A percentile compares a stretch with the other conserved stretches of the same genome.
These are phyloP conservation scores for western clawed frog (Xenopus tropicalis) DNA, from an alignment of 2,113 vertebrate species.

Conservation along the genomic window DNA sequence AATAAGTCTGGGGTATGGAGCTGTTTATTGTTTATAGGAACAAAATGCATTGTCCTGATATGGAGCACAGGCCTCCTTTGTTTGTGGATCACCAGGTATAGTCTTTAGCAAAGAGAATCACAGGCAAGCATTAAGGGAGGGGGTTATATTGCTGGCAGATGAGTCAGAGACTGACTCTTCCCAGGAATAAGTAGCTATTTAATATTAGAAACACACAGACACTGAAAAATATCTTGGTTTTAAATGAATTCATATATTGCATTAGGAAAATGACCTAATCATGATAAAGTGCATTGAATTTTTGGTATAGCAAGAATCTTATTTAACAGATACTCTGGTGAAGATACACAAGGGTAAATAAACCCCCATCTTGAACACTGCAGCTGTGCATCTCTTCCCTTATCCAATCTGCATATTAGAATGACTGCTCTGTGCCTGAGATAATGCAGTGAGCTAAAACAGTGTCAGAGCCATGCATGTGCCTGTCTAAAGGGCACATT, in stretches of 20 bases:
- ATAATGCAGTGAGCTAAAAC: too few species aligned
- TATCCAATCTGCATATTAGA: too few species aligned
- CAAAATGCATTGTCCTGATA: constrained; percentile 28
- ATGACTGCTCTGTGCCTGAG: too few species aligned
- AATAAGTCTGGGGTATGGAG: constrained; percentile 37
- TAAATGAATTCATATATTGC: neutral
- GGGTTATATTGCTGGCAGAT: constrained; percentile 15
- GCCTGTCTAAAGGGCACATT: too few species aligned
- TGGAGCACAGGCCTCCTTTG: constrained; percentile 21
- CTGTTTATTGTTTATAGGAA: constrained; percentile 39
- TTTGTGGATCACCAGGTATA: constrained; percentile 29
- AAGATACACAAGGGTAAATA: too few species aligned
- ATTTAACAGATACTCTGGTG: too few species aligned
- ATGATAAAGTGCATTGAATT: neutral
- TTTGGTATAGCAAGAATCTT: too few species aligned
- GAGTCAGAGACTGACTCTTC: constrained; percentile 12
- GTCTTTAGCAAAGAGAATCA: constrained; percentile 17
- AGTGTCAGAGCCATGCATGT: too few species aligned
- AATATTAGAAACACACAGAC: constrained; percentile 1
- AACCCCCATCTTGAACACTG: too few species aligned
- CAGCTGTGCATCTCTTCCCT: too few species aligned
- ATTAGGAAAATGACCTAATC: neutral
- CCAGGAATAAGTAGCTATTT: neutral
- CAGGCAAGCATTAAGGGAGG: constrained; percentile 20
- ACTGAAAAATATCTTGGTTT: constrained; percentile 5